Evolutionary conservation across 2,888 invertebrate genomes (phyloP).

Genomic region (Lasioglossum zephyrum): DNA sequence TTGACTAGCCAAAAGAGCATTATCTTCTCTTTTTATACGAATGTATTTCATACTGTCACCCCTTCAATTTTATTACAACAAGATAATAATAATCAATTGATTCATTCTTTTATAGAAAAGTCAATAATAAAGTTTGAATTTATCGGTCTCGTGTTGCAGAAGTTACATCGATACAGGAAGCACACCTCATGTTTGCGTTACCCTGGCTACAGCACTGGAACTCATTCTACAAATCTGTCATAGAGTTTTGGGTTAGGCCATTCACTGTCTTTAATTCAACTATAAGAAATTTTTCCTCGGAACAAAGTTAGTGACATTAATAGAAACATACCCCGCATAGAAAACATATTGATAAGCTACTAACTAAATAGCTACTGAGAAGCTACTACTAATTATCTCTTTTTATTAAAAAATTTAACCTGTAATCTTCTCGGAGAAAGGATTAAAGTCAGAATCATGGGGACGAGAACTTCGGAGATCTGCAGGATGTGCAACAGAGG

Average conservation of each 20-base stretch:
- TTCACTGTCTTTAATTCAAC: background rate
- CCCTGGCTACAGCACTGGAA: slow-evolving; percentile 68
- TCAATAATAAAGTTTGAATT: background rate
- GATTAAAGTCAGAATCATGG: slow-evolving; percentile 67
- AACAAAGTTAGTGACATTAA: background rate
- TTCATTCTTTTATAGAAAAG: background rate
- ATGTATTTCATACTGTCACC: background rate
- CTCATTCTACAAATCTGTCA: slow-evolving; percentile 20
- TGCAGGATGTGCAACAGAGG: slow-evolving; percentile 81
- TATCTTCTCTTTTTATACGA: background rate
- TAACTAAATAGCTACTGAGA: too few species aligned
- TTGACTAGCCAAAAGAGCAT: background rate
- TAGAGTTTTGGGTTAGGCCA: slow-evolving; percentile 23
- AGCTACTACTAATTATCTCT: too few species aligned
- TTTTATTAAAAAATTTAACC: background rate
- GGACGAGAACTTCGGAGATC: slow-evolving; percentile 74
- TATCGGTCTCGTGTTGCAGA: background rate
- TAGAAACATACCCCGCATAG: background rate
- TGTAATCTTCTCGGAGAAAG: background rate
- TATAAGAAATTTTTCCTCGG: background rate
- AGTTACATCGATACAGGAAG: slow-evolving; percentile 62
- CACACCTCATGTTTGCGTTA: slow-evolving; percentile 68
- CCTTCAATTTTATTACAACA: background rate
- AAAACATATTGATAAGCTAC: background rate
- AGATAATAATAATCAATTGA: background rate